Base-by-base conservation (phyloP, 2,797 vertebrate genomes). In the Harpagifer antarcticus region DNA sequence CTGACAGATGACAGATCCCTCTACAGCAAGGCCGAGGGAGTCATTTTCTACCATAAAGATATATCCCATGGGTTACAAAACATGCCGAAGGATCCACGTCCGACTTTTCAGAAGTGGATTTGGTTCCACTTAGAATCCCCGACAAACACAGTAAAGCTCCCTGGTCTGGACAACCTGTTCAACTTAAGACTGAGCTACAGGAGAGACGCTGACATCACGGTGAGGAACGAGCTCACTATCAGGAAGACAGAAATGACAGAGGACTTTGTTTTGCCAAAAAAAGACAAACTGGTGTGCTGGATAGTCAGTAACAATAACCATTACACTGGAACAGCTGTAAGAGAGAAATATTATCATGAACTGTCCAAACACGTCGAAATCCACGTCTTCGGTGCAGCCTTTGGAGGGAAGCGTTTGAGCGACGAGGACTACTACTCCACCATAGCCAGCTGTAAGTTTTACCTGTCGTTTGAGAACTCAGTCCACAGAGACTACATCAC, bases 381-480 rank as follows among this genome's bases (percentile, higher is more conserved):
- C 57, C 81, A 96, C 9, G 81, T 96, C 5, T 97, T 92, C 0
- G 96, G 96, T 20, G 88, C 84, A 86, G 96, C 95, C 9, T 95
- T 93, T 40, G 0, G 27, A 15, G 93, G 95, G 62, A 83, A 90
- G 15, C 90, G 82, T 0, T 74, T 98, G 73, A 91, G 84, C 19
- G 90, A 93, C 20, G 94, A 96, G 64, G 93, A 95, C 23, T 94
- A 97, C 50, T 97, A 96, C 73, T 90, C 96, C 66, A 96, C 95
- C 17, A 92, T 97, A 73, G 94, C 94, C 23, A 92, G 93, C 40
- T 98, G 96, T 83, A 97, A 97, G 83, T 98, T 97, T 84, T 97
- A 97, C 74, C 95, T 98, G 65, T 93, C 97, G 11, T 97, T 97
- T 82, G 96, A 98, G 91, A 98, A 97, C 81, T 97, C 96, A 11